Percentiles rank a stretch among this genome's conserved stretches.
phyloP scores from a whole-genome alignment of 2,113 vertebrate species.

The Electrona antarctica region DNA sequence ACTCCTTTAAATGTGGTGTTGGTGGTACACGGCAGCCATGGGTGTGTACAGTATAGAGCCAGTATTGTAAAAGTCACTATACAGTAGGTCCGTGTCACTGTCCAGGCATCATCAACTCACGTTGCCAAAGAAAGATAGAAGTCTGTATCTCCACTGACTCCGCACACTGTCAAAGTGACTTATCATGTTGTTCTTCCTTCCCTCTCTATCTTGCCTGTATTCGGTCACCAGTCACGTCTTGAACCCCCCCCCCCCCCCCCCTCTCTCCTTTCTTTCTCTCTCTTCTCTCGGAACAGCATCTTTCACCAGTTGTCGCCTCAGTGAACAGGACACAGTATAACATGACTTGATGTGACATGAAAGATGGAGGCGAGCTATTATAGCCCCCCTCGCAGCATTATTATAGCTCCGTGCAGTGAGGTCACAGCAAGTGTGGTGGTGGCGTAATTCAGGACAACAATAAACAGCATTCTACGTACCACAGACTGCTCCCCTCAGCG shows the following conservation, averaged over 20 bases:
- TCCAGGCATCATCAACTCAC: constrained; percentile 15
- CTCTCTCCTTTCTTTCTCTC: constrained; percentile 27
- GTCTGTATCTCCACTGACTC: constrained; percentile 21
- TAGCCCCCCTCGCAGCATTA: constrained; percentile 21
- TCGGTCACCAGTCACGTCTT: neutral
- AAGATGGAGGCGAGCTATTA: constrained; percentile 74
- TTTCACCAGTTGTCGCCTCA: constrained; percentile 77
- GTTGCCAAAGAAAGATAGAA: constrained; percentile 17
- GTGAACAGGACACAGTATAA: constrained; percentile 52
- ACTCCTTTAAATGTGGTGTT: too few species aligned
- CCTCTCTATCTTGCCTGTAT: too few species aligned
- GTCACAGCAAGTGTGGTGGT: too few species aligned
- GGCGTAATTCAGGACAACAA: too few species aligned
- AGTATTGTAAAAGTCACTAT: too few species aligned
- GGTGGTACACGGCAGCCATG: too few species aligned
- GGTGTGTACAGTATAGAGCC: too few species aligned
- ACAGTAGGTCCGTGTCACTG: too few species aligned
- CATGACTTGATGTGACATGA: constrained; percentile 74
- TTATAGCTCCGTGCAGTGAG: constrained; percentile 13
- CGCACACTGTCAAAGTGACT: constrained; percentile 52
- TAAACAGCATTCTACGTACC: too few species aligned
- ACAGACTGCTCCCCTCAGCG: neutral
- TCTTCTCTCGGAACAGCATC: constrained; percentile 70
- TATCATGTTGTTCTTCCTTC: neutral
- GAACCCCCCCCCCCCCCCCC: constrained; percentile 36